Evolutionary conservation across 2,797 vertebrate species (phyloP), one percentile per base, ranked within the genome.

Genomic region (Saxicola maurus): DNA sequence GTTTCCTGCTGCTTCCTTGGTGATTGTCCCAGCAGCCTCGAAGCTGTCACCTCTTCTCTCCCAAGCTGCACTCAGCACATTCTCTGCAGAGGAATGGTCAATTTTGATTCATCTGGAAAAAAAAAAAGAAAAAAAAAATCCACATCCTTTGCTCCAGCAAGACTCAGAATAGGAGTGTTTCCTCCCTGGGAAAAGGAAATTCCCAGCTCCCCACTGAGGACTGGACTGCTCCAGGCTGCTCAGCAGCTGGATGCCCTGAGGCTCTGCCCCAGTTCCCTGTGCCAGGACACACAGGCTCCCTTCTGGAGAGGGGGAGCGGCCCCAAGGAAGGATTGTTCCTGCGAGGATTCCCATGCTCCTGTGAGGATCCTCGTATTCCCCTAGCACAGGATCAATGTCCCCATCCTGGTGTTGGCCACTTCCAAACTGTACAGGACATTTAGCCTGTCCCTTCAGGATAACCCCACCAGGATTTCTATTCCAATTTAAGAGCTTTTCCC

Each of bases 141-240:
- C 9, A 62, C 7, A 9, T 49, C 30, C 17, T 90, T 82, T 91
- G 60, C 56, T 75, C 71, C 42, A 86, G 30, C 31, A 88, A 79
- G 72, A 77, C 75, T 84, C 45, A 86, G 92, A 92, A 92, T 67
- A 94, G 42, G 78, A 93, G 27, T 35, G 25, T 35, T 82, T 86
- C 45, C 60, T 82, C 45, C 37, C 42, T 67, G 64, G 61, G 33
- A 93, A 91, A 71, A 88, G 56, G 66, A 90, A 92, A 93, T 86
- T 88, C 84, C 45, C 75, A 62, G 45, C 64, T 86, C 52, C 40
- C 49, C 30, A 38, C 2, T 9, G 75, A 90, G 45, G 18, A 35
- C 31, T 2, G 3, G 37, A 9, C 45, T 1, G 7, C 35, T n/a
- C 24, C 27, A 40, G 30, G 37, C 53, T 45, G 42, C 53, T 69